Evolutionary conservation across 2,888 invertebrate genomes (phyloP).

Genomic region (Drosophila tanythrix): DNA sequence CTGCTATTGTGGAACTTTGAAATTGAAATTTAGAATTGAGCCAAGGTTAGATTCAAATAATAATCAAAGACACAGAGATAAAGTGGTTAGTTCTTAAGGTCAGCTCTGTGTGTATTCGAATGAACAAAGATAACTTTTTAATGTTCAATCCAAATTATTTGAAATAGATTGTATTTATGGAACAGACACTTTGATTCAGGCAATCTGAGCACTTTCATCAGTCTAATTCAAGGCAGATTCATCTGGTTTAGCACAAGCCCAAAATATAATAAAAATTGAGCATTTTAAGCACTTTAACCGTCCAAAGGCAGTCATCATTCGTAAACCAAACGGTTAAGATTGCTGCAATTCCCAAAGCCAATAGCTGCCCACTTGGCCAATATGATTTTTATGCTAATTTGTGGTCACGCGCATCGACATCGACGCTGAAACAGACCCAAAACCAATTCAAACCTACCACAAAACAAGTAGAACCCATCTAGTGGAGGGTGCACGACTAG

Average conservation of each 20-base stretch:
- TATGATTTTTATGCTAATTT: slow-evolving; percentile 81
- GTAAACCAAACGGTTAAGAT: slow-evolving; percentile 15
- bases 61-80: neutral
- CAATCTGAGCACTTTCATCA: slow-evolving; percentile 3
- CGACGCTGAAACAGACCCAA: slow-evolving; percentile 44
- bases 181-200: neutral
- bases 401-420: slow-evolving; percentile 68
- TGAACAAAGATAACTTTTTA: neutral
- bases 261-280: slow-evolving; percentile 11
- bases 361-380: slow-evolving; percentile 63
- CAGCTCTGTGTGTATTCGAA: neutral
- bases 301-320: slow-evolving; percentile 9
- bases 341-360: slow-evolving; percentile 16
- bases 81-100: neutral
- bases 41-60: neutral
- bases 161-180: neutral
- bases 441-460: slow-evolving; percentile 27
- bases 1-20: slow-evolving; percentile 19
- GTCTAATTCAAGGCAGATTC: neutral
- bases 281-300: slow-evolving; percentile 31
- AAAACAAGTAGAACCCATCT: slow-evolving; percentile 3
- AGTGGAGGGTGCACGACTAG: neutral
- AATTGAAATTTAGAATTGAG: neutral
- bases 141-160: neutral
- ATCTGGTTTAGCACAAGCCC: slow-evolving; percentile 7